Conservation (phyloP, 1,140 invertebrate genomes). For the Drosophila pachea region DNA sequence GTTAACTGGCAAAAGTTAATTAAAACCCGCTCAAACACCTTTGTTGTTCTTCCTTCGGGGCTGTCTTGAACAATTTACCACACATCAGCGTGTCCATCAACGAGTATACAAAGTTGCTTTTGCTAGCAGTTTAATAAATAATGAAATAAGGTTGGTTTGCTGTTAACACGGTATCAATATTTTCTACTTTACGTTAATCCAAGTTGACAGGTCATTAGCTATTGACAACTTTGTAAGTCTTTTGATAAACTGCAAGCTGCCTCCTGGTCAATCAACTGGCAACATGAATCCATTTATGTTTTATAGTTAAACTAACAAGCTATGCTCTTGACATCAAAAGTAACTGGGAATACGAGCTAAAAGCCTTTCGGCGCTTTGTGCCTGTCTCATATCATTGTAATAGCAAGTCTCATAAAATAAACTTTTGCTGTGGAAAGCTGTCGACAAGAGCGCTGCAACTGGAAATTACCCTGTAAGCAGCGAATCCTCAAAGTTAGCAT, state of each 20-base stretch:
- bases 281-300: neutral
- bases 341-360: neutral
- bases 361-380: neutral
- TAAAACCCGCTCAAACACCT: conserved; percentile 52
- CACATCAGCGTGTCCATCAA: conserved; percentile 8
- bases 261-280: too few relatives aligned
- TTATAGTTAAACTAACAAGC: neutral
- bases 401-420: neutral
- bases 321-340: neutral
- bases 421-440: neutral
- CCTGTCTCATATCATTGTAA: neutral
- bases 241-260: too few relatives aligned
- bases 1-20: conserved; percentile 48
- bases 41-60: conserved; percentile 20
- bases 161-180: too few relatives aligned
- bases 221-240: too few relatives aligned
- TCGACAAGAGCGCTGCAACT: neutral
- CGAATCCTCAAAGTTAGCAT: neutral
- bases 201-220: too few relatives aligned
- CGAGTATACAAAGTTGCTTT: too few relatives aligned
- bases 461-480: neutral
- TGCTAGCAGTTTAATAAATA: neutral
- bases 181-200: too few relatives aligned
- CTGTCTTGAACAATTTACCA: neutral
- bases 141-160: too few relatives aligned